Conservation (phyloP, 2,113 vertebrate species). For the Ascaphus truei region DNA sequence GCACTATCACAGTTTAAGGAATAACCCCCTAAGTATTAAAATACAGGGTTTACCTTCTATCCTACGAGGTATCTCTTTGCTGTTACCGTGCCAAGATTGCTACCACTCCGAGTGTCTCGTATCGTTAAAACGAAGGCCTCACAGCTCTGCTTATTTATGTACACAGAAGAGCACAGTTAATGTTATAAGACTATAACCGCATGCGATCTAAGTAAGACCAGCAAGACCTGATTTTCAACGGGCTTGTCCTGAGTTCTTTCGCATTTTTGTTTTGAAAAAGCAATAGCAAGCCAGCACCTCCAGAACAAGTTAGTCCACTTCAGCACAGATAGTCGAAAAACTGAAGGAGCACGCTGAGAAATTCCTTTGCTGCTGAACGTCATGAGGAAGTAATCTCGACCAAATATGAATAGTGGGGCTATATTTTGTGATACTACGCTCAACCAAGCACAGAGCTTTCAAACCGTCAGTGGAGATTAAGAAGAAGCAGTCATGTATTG, state of each 20-base stretch:
- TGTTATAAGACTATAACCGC: too few relatives aligned
- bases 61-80: too few relatives aligned
- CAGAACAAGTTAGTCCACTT: slow-evolving; percentile 3
- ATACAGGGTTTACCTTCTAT: too few relatives aligned
- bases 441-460: background rate
- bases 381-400: slow-evolving; percentile 13
- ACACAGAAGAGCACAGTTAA: too few relatives aligned
- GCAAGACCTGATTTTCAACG: background rate
- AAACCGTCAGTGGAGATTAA: background rate
- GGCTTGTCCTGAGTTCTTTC: background rate
- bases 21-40: too few relatives aligned
- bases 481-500: background rate
- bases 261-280: background rate
- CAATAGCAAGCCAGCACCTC: background rate
- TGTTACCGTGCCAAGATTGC: too few relatives aligned
- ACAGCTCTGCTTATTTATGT: too few relatives aligned
- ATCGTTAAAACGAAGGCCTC: too few relatives aligned
- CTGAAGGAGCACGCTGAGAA: background rate
- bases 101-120: too few relatives aligned
- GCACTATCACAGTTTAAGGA: too few relatives aligned
- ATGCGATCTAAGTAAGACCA: too few relatives aligned
- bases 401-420: background rate
- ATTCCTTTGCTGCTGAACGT: background rate
- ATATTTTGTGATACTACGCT: background rate
- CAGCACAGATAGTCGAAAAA: background rate